Base-by-base conservation (phyloP, 2,113 vertebrate genomes). In the Callorhinus ursinus region DNA sequence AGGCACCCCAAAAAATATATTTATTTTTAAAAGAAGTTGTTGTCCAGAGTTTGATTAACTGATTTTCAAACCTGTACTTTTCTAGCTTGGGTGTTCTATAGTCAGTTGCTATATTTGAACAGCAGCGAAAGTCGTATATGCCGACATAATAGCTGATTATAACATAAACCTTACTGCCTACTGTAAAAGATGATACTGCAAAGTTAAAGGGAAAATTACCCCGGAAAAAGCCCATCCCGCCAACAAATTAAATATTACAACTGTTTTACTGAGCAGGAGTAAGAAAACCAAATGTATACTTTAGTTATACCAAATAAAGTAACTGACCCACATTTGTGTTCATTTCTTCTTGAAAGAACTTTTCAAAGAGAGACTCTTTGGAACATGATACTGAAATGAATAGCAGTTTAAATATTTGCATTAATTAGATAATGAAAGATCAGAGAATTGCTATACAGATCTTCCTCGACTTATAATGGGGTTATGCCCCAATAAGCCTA, bases 121-220 rank as follows among this genome's bases (percentile, higher is more conserved):
- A 97, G 72, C 28, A 39, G 51, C 57, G 97, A 57, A 98, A 98
- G 55, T 96, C 2, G 18, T 93, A 7, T 96, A 85, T 96, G 39
- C 81, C 55, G 12, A 8, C 1, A 2, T 69, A 77, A 63, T 94
- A 97, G 96, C 72, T 86, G 96, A 82, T 31, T 81, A 96, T 81
- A 93, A 59, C 94, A 88, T 97, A 97, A 93, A 89, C 93, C 61
- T 97, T 96, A 71, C 53, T 97, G 89, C 96, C 74, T 95, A 18
- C 88, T 83, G 49, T 81, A 96, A 51, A 97, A 83, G 95, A 82
- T 61, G 53, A 42, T 57, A 96, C 36, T 3, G 77, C 57, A 36
- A 79, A 92, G 81, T 96, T 97, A 92, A 97, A 96, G 90, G 63
- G 93, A 83, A 97, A 98, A 96, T 95, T 88, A 49, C 87, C 88